Evolutionary conservation across 1,140 invertebrate genomes (phyloP), one percentile per base, ranked within the genome.

Genomic region (Vanessa tameamea): DNA sequence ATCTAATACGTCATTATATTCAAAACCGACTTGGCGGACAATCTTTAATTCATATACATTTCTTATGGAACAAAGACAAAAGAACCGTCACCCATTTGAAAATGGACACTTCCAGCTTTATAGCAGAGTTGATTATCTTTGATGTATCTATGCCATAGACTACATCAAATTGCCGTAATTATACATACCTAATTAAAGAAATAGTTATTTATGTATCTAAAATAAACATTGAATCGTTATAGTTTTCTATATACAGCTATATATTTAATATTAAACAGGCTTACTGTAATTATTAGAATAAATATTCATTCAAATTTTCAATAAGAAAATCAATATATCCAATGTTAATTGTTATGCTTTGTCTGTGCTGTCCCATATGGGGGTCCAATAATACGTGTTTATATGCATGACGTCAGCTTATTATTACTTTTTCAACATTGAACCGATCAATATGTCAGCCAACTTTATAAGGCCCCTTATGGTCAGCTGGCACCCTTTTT

Each of bases 341-440:
- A 72, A 31, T 69, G 20, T 75, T 79, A 66, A 78, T 79, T 68
- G 57, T 57, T 59, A 64, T 67, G 53, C 57, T 82, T 84, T 82
- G 82, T 79, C 69, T 64, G 65, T 75, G 76, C 79, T 78, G 78
- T 81, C 68, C 81, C 77, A 69, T 82, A 79, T 84, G 84, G 80
- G 85, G 86, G 86, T 84, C 76, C 77, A 55, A 78, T 80, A 78
- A 82, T 80, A 82, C 78, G 75, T 82, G 81, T 77, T 83, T 79
- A 85, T 75, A 84, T 82, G 71, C 78, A 81, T 91, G 85, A 90
- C 87, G 84, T 88, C 84, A 87, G 76, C 79, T 74, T 78, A 84
- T 87, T 86, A 85, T 88, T 84, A 88, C 81, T 85, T 85, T 78
- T 78, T 82, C 78, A 77, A 78, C 83, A 77, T 77, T 72, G 68